Conservation (phyloP, 92 coral and sea anemone species). For the Siderastrea siderea region DNA sequence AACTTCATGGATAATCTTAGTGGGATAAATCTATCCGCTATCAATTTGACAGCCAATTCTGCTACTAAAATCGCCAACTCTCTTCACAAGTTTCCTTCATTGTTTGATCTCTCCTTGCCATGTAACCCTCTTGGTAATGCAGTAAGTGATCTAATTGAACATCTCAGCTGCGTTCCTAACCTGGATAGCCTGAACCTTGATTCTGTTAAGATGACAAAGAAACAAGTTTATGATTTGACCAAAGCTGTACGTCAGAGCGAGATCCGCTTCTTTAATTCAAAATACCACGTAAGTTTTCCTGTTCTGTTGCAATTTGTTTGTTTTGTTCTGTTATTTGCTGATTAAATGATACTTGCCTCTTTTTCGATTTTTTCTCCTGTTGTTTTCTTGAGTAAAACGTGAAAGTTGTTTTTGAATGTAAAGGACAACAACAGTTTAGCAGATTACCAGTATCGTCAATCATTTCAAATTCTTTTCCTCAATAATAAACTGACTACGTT, state of each 20-base stretch:
- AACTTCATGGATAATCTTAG: neutral
- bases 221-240: neutral
- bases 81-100: neutral
- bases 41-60: neutral
- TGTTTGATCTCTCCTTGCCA: neutral
- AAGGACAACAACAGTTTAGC: neutral
- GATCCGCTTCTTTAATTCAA: neutral
- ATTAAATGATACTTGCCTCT: neutral
- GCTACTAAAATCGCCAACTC: neutral
- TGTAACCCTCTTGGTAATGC: neutral
- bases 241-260: neutral
- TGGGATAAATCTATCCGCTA: accelerated
- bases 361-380: neutral
- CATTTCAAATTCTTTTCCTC: neutral
- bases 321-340: neutral
- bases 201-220: neutral
- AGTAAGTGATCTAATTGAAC: neutral
- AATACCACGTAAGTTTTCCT: neutral
- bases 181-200: neutral
- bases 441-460: neutral
- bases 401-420: neutral
- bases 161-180: neutral
- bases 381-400: neutral
- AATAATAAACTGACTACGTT: no score
- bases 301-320: neutral